phyloP scores from a whole-genome alignment of 2,113 vertebrate species.

The Australoheros scitulus region DNA sequence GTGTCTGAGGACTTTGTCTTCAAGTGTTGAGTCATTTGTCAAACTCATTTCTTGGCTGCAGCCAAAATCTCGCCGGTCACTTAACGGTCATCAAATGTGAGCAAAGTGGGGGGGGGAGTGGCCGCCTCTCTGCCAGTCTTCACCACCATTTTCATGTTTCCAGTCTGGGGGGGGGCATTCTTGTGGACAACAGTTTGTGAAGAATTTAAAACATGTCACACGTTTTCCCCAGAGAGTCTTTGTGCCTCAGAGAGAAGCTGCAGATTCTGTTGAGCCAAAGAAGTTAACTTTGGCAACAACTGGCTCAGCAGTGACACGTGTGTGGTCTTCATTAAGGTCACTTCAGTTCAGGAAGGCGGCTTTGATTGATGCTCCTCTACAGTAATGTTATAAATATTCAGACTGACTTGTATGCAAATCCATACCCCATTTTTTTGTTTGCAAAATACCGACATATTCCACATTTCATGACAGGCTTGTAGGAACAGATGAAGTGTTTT shows the following conservation, averaged over 20 bases:
- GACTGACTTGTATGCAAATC: not conserved
- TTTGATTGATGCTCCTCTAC: not conserved
- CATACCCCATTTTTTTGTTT: not conserved
- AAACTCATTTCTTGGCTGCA: constrained; percentile 25
- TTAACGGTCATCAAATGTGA: constrained; percentile 33
- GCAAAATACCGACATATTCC: not conserved
- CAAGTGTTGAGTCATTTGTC: constrained; percentile 54
- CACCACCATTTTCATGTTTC: not conserved
- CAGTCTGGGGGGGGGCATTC: constrained; percentile 10
- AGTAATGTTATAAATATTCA: not conserved
- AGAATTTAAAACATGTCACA: constrained; percentile 43
- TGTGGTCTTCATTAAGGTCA: constrained; percentile 51
- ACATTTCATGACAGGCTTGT: constrained; percentile 9
- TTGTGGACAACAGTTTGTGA: constrained; percentile 13
- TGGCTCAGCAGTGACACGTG: constrained; percentile 12
- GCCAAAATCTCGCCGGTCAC: constrained; percentile 34
- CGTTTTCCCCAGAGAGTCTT: constrained; percentile 13
- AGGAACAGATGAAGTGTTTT: constrained; percentile 17
- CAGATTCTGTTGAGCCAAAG: constrained; percentile 29
- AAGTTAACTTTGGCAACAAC: constrained; percentile 52
- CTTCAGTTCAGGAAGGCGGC: constrained; percentile 5
- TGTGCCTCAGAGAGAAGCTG: constrained; percentile 44
- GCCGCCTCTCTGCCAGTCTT: constrained; percentile 1
- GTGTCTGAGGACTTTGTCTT: constrained; percentile 39
- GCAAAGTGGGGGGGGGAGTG: not conserved